A percentile compares a stretch with the other conserved stretches of the same genome.
Conservation (phyloP, 2,113 vertebrate species). For the Serilophus lunatus region DNA sequence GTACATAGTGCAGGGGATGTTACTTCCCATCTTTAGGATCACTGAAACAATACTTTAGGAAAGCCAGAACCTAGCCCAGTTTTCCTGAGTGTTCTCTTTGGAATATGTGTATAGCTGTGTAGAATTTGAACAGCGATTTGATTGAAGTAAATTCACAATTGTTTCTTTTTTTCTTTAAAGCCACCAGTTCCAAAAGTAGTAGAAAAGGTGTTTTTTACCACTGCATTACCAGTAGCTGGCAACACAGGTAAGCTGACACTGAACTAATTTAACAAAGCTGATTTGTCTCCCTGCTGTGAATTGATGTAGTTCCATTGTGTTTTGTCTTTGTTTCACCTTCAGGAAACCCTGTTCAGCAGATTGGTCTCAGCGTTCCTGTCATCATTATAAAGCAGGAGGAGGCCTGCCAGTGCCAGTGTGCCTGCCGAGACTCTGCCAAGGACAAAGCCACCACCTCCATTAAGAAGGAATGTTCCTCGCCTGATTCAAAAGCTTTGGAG, state of each 20-base stretch:
- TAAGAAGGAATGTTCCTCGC: slow-evolving; percentile 76
- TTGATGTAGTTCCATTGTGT: neutral
- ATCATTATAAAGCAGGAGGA: slow-evolving; percentile 99
- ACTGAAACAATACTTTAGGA: neutral
- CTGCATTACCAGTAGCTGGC: slow-evolving; percentile 92
- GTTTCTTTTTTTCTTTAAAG: slow-evolving; percentile 42
- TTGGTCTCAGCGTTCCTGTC: slow-evolving; percentile 95
- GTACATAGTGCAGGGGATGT: neutral
- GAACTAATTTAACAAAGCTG: neutral
- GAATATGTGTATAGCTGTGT: neutral
- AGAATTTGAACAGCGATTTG: neutral
- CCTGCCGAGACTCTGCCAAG: slow-evolving; percentile 90
- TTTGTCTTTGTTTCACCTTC: slow-evolving; percentile 57
- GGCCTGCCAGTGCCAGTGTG: slow-evolving; percentile 96
- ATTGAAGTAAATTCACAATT: neutral
- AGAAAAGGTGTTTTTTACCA: slow-evolving; percentile 97
- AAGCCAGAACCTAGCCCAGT: neutral
- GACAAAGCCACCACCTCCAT: slow-evolving; percentile 73
- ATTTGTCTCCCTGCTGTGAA: neutral
- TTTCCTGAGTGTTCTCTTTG: neutral
- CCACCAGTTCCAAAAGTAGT: slow-evolving; percentile 91
- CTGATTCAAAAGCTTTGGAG: slow-evolving; percentile 54
- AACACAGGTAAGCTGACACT: slow-evolving; percentile 80
- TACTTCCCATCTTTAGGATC: neutral
- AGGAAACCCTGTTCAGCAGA: slow-evolving; percentile 95